phyloP scores from a whole-genome alignment of 30 jellyfish, hydroid and myxozoan genomes.

The Sanderia malayensis region DNA sequence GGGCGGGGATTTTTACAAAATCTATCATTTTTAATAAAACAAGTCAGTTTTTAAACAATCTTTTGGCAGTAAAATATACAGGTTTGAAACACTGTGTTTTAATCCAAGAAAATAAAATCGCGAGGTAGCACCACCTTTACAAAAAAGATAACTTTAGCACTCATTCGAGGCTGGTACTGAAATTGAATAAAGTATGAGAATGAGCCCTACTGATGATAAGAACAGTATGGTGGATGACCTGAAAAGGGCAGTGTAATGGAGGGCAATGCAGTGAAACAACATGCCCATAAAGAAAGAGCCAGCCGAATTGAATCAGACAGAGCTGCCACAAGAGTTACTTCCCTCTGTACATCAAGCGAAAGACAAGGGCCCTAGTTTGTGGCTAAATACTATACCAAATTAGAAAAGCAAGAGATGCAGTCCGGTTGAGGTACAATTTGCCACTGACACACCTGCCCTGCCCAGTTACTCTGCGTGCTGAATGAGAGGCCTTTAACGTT shows the following conservation, averaged over 20 bases:
- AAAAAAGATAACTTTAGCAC: too few relatives aligned
- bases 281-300: conserved; percentile 10
- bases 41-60: too few relatives aligned
- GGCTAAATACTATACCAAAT: conserved; percentile 2
- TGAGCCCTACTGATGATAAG: conserved; percentile 15
- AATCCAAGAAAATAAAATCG: too few relatives aligned
- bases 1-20: too few relatives aligned
- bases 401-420: not conserved
- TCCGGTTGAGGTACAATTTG: conserved; percentile 1
- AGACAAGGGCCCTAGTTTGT: conserved; percentile 8
- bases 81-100: too few relatives aligned
- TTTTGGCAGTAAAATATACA: too few relatives aligned
- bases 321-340: conserved; percentile 14
- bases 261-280: conserved; percentile 1
- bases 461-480: not conserved
- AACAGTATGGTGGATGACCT: conserved; percentile 5
- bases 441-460: not conserved
- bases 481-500: not conserved
- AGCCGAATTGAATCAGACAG: not conserved
- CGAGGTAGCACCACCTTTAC: too few relatives aligned
- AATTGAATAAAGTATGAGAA: conserved; percentile 1
- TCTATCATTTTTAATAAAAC: too few relatives aligned
- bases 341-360: conserved; percentile 6
- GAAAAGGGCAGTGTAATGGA: too few relatives aligned
- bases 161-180: too few relatives aligned